These are phyloP conservation scores for Tricholaema leucomelas DNA, from an alignment of 2,113 vertebrate species.

Conservation along the genomic window DNA sequence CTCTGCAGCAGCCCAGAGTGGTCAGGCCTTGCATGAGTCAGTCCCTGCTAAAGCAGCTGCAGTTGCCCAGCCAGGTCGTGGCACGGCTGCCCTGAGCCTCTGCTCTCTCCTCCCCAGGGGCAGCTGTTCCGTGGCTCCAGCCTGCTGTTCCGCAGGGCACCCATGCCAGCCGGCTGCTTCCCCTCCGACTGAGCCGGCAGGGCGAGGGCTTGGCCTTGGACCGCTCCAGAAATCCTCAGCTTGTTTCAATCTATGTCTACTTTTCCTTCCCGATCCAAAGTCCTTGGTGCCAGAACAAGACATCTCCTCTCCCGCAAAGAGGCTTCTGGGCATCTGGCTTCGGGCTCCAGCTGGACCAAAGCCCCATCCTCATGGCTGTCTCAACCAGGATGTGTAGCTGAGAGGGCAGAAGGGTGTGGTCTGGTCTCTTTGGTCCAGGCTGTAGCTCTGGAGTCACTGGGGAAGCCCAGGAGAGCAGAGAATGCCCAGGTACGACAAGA, in stretches of 20 bases:
- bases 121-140: constrained; percentile 90
- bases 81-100: neutral
- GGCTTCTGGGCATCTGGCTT: constrained; percentile 9
- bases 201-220: neutral
- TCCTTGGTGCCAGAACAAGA: neutral
- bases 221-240: constrained; percentile 23
- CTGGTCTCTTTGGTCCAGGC: neutral
- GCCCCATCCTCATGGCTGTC: neutral
- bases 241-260: neutral
- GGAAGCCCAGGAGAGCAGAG: neutral
- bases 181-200: constrained; percentile 62
- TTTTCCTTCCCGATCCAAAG: constrained; percentile 42
- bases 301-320: constrained; percentile 5
- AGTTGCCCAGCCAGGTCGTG: fast-evolving
- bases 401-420: neutral
- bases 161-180: constrained; percentile 63
- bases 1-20: fast-evolving
- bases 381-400: neutral
- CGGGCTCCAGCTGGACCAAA: constrained; percentile 38
- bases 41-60: neutral
- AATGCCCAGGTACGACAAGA: neutral
- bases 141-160: constrained; percentile 85
- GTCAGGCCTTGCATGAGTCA: fast-evolving
- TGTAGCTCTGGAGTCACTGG: neutral
- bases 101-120: constrained; percentile 69